Percentiles rank a stretch among this genome's conserved stretches.
Conservation (phyloP, 1,140 invertebrate genomes). For the Zophobas atratus region DNA sequence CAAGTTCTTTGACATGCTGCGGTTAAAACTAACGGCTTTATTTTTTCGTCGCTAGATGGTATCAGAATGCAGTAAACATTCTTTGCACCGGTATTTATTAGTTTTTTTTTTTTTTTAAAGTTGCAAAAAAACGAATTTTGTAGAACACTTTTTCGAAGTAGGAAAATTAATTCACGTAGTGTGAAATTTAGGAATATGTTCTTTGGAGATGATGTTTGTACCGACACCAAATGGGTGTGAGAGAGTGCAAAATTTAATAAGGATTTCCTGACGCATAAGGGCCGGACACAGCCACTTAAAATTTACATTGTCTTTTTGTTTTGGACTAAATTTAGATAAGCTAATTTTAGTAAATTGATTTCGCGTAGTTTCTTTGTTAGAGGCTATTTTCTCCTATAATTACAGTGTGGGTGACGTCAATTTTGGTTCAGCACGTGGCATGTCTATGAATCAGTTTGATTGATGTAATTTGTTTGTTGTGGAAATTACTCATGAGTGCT, state of each 20-base stretch:
- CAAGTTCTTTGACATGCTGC: too few species aligned
- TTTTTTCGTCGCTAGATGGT: too few species aligned
- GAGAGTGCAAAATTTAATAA: constrained; percentile 36
- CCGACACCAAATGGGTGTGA: not conserved
- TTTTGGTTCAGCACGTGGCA: not conserved
- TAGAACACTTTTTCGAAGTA: too few species aligned
- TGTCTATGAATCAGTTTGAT: not conserved
- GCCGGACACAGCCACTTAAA: constrained; percentile 34
- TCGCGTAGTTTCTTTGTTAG: not conserved
- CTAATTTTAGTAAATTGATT: constrained; percentile 3
- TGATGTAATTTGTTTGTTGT: not conserved
- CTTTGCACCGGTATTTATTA: too few species aligned
- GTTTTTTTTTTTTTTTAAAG: too few species aligned
- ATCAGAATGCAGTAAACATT: too few species aligned
- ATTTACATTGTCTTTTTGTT: not conserved
- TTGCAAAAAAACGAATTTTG: too few species aligned
- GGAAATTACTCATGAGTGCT: not conserved
- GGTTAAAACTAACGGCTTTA: too few species aligned
- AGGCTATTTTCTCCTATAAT: not conserved
- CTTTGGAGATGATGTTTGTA: not conserved
- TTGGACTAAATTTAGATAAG: constrained; percentile 2
- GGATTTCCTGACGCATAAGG: constrained; percentile 26
- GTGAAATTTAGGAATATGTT: too few species aligned
- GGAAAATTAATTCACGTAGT: too few species aligned
- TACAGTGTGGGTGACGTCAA: not conserved